phyloP scores from a whole-genome alignment of 2,888 invertebrate species.

The Ectobius pallidus region DNA sequence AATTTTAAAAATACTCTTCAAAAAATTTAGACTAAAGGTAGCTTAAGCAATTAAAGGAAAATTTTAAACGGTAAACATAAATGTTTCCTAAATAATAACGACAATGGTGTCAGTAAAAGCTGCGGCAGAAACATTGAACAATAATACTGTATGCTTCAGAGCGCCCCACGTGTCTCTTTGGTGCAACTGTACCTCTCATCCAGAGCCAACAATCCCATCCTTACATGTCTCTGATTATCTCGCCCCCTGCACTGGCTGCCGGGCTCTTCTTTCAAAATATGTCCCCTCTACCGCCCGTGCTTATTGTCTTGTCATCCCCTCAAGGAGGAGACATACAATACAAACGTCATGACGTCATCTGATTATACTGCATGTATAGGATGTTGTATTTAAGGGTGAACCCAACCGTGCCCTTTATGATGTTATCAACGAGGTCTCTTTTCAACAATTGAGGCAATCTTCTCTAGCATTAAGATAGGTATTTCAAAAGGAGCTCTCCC shows the following conservation, averaged over 20 bases:
- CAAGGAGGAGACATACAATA: neutral
- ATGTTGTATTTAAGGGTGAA: slow-evolving; percentile 6
- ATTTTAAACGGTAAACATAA: too few species aligned
- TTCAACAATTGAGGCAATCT: neutral
- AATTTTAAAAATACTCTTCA: too few species aligned
- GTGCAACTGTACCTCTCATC: too few species aligned
- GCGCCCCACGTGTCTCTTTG: too few species aligned
- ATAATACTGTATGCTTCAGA: too few species aligned
- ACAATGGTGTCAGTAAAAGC: too few species aligned
- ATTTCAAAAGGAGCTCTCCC: neutral
- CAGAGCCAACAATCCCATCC: too few species aligned
- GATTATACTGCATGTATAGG: slow-evolving; percentile 15
- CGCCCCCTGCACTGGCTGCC: neutral
- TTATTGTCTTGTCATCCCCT: slow-evolving; percentile 6
- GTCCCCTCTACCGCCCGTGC: neutral
- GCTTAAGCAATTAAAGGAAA: too few species aligned
- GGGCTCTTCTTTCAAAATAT: neutral
- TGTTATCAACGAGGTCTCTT: neutral
- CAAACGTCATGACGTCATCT: slow-evolving; percentile 30
- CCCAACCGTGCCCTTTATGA: slow-evolving; percentile 9
- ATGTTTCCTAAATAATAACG: too few species aligned
- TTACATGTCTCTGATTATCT: too few species aligned
- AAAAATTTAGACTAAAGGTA: too few species aligned
- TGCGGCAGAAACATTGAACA: too few species aligned
- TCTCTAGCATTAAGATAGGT: neutral